Conservation (phyloP, 2,113 vertebrate genomes). For the Acrocephalus kingi region DNA sequence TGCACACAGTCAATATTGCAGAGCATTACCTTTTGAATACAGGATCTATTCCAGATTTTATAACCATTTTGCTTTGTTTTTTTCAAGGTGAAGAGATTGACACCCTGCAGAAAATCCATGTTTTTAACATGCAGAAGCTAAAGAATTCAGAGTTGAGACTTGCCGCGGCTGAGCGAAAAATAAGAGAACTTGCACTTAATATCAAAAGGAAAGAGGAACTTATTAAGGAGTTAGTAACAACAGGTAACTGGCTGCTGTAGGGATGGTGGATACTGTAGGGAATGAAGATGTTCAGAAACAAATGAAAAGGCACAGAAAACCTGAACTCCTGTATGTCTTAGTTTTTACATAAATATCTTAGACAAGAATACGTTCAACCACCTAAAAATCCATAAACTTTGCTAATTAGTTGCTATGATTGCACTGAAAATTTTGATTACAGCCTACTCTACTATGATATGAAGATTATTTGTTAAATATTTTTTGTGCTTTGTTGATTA, state of each 20-base stretch:
- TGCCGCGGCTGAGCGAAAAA: constrained; percentile 75
- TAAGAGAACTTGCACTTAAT: constrained; percentile 83
- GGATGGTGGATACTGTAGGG: background rate
- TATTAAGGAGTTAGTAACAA: constrained; percentile 86
- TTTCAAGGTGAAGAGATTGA: constrained; percentile 74
- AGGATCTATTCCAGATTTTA: background rate
- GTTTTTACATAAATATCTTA: background rate
- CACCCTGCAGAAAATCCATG: constrained; percentile 67
- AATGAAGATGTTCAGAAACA: background rate
- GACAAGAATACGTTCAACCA: background rate
- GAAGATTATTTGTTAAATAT: background rate
- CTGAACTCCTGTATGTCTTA: background rate
- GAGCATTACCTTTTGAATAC: background rate
- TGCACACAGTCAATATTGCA: background rate
- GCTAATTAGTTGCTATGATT: background rate
- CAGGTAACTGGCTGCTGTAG: constrained; percentile 72
- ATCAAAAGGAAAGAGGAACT: constrained; percentile 89
- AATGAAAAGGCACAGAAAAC: background rate
- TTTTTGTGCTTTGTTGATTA: background rate
- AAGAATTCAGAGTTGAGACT: constrained; percentile 75
- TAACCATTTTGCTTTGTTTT: background rate
- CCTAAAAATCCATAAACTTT: background rate
- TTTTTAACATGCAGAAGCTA: constrained; percentile 72
- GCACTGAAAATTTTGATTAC: background rate
- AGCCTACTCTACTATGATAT: background rate